These are phyloP conservation scores for Folsomia candida DNA, from an alignment of 2,888 invertebrate species.

Conservation along the genomic window DNA sequence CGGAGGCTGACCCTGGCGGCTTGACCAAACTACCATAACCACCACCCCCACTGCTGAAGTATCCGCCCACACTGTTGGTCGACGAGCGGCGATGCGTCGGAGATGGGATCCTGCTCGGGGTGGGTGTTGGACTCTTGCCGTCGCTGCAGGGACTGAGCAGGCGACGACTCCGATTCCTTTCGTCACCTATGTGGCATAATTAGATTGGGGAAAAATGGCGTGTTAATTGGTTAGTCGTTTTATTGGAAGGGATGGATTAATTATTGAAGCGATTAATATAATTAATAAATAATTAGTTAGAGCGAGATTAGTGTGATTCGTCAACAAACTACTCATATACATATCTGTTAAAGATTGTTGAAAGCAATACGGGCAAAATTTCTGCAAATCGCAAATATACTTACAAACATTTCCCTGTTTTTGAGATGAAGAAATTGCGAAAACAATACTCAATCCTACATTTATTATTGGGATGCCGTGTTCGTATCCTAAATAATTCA, in stretches of 20 bases:
- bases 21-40: conserved; percentile 4
- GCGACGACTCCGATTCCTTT: conserved; percentile 13
- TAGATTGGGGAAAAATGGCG: not conserved
- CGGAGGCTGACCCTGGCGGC: conserved; percentile 24
- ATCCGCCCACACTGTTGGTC: conserved; percentile 13
- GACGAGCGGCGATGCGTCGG: conserved; percentile 22
- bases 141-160: conserved; percentile 23
- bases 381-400: too few relatives aligned
- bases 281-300: too few relatives aligned
- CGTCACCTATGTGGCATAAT: conserved; percentile 10
- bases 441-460: too few relatives aligned
- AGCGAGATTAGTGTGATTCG: too few relatives aligned
- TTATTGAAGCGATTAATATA: too few relatives aligned
- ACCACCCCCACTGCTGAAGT: conserved; percentile 3
- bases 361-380: too few relatives aligned
- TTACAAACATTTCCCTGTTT: too few relatives aligned
- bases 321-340: too few relatives aligned
- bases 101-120: conserved; percentile 9
- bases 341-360: too few relatives aligned
- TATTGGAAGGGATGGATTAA: not conserved
- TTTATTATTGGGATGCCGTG: too few relatives aligned
- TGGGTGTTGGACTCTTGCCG: not conserved
- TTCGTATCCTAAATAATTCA: not conserved
- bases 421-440: too few relatives aligned
- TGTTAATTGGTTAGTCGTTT: not conserved